phyloP scores from a whole-genome alignment of 2,113 vertebrate genomes.

The Cepphus grylle region DNA sequence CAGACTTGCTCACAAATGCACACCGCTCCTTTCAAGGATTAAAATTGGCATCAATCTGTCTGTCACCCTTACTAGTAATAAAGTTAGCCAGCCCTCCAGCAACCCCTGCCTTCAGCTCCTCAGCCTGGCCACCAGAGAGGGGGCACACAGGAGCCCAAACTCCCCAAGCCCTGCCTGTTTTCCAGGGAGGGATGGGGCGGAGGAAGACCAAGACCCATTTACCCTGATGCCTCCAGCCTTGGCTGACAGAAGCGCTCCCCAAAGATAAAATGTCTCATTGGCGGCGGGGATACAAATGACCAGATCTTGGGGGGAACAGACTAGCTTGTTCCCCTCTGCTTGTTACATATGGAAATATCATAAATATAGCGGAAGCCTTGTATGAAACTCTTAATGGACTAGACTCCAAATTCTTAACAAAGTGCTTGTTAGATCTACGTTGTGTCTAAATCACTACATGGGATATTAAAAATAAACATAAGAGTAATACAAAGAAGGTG shows the following conservation, averaged over 20 bases:
- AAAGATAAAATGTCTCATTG: background rate
- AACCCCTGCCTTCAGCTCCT: background rate
- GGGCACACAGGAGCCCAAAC: background rate
- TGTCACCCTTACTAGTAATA: background rate
- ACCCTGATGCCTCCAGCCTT: background rate
- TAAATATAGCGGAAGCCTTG: background rate
- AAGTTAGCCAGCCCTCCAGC: background rate
- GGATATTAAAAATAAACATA: background rate
- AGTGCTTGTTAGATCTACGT: background rate
- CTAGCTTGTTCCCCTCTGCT: background rate
- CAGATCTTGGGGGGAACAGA: no score
- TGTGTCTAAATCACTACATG: background rate
- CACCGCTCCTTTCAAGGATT: background rate
- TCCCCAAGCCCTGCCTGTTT: background rate
- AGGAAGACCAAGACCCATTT: background rate
- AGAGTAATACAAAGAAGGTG: background rate
- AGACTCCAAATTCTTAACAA: background rate
- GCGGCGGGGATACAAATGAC: background rate
- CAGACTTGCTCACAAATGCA: background rate
- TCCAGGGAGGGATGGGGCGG: rapidly evolving
- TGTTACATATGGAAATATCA: background rate
- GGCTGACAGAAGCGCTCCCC: rapidly evolving
- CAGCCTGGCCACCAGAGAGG: background rate
- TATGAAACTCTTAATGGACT: background rate
- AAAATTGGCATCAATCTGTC: background rate